phyloP scores from a whole-genome alignment of 2,113 vertebrate genomes.

The Oriolus oriolus region DNA sequence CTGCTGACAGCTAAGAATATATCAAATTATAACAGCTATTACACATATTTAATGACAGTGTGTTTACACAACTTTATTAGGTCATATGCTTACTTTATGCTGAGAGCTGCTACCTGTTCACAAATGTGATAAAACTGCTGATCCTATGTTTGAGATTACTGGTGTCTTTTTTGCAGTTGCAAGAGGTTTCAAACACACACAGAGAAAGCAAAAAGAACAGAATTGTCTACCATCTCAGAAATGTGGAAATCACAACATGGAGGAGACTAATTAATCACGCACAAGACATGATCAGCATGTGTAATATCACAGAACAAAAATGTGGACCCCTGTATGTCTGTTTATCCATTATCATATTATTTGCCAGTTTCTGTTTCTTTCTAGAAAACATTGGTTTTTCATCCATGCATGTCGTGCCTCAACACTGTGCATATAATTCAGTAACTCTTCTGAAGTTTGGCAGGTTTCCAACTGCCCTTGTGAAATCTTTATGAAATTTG shows the following conservation, averaged over 20 bases:
- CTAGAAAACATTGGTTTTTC: conserved; percentile 22
- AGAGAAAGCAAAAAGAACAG: background rate
- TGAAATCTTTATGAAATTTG: conserved; percentile 69
- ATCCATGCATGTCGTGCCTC: background rate
- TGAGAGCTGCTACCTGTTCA: background rate
- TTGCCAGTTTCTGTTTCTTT: conserved; percentile 48
- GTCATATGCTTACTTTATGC: background rate
- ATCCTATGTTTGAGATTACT: background rate
- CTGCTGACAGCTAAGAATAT: conserved; percentile 24
- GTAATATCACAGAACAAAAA: conserved; percentile 19
- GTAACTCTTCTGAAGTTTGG: conserved; percentile 51
- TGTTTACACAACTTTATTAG: conserved; percentile 9
- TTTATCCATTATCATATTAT: conserved; percentile 54
- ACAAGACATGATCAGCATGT: background rate
- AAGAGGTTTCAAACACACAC: background rate
- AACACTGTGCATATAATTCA: conserved; percentile 35
- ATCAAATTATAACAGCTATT: background rate
- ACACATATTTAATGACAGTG: background rate
- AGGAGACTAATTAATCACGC: conserved; percentile 15
- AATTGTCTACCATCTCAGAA: conserved; percentile 28
- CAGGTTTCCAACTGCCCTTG: conserved; percentile 50
- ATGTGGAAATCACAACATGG: background rate
- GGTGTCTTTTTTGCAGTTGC: background rate
- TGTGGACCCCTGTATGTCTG: background rate
- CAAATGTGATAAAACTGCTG: background rate